These are phyloP conservation scores for Panthera leo DNA, from an alignment of 2,113 vertebrate species.

Conservation along the genomic window DNA sequence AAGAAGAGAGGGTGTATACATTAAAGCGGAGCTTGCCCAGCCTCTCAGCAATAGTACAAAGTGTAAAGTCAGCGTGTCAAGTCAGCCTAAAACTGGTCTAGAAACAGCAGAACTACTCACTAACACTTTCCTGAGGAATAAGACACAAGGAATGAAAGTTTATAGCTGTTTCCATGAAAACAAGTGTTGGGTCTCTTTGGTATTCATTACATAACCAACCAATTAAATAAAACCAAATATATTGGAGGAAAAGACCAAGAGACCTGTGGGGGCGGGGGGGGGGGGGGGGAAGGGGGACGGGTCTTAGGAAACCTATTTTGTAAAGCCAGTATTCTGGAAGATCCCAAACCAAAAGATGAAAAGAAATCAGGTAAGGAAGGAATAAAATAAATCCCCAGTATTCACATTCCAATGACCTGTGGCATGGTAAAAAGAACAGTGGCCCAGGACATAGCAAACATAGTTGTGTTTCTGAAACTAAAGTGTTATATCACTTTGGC, in stretches of 20 bases:
- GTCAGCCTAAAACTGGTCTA: not conserved
- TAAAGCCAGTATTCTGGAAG: not conserved
- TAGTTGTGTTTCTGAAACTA: not conserved
- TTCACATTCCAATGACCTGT: not conserved
- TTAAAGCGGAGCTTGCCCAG: not conserved
- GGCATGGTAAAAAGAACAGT: not conserved
- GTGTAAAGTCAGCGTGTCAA: not conserved
- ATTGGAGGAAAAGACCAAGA: not conserved
- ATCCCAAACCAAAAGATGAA: not conserved
- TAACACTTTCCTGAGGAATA: not conserved
- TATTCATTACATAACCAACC: not conserved
- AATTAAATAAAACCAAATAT: conserved; percentile 1
- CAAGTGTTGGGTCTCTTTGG: not conserved
- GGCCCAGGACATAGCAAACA: not conserved
- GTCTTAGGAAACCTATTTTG: not conserved
- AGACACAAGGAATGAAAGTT: not conserved
- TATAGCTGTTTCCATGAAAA: not conserved
- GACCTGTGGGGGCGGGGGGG: not conserved
- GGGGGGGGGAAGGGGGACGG: too few species aligned
- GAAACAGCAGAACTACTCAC: not conserved
- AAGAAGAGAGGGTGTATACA: not conserved
- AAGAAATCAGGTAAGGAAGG: not conserved
- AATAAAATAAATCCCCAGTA: not conserved
- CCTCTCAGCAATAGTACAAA: not conserved
- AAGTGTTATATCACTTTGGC: not conserved